A percentile compares a stretch with the other conserved stretches of the same genome.
phyloP scores from a whole-genome alignment of 2,888 invertebrate genomes.

The Andricus curvator region DNA sequence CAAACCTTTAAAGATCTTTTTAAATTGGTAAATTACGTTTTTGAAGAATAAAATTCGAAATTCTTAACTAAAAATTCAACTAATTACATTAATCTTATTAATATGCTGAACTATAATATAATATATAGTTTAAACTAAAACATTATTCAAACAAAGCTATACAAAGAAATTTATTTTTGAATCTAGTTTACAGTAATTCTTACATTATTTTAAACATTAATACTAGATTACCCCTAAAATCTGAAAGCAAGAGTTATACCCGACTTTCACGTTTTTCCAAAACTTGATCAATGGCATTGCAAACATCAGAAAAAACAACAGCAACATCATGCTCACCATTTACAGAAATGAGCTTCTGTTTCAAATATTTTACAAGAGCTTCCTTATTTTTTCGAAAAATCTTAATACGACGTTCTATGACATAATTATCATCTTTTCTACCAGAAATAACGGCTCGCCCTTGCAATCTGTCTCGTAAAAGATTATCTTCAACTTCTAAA shows the following conservation, averaged over 20 bases:
- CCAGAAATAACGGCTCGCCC: slow-evolving; percentile 80
- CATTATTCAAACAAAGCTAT: not conserved
- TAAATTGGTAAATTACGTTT: too few species aligned
- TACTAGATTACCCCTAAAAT: not conserved
- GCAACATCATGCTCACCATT: slow-evolving; percentile 54
- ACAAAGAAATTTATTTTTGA: not conserved
- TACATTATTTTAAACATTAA: not conserved
- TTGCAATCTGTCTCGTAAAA: slow-evolving; percentile 65
- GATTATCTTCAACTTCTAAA: slow-evolving; percentile 50
- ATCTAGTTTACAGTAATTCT: not conserved
- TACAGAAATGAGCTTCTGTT: slow-evolving; percentile 50
- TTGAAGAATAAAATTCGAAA: too few species aligned
- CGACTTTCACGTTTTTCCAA: slow-evolving; percentile 38
- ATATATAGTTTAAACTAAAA: too few species aligned
- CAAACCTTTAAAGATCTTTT: too few species aligned
- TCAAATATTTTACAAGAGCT: slow-evolving; percentile 81
- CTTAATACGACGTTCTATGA: slow-evolving; percentile 80
- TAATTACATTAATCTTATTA: too few species aligned
- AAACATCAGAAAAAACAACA: slow-evolving; percentile 54
- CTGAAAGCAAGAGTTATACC: not conserved
- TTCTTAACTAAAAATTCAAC: too few species aligned
- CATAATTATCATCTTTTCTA: slow-evolving; percentile 81
- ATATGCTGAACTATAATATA: too few species aligned
- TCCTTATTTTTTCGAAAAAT: slow-evolving; percentile 81
- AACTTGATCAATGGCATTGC: slow-evolving; percentile 50